Conservation (phyloP, 2,888 invertebrate genomes). For the Rotaria sp. region DNA sequence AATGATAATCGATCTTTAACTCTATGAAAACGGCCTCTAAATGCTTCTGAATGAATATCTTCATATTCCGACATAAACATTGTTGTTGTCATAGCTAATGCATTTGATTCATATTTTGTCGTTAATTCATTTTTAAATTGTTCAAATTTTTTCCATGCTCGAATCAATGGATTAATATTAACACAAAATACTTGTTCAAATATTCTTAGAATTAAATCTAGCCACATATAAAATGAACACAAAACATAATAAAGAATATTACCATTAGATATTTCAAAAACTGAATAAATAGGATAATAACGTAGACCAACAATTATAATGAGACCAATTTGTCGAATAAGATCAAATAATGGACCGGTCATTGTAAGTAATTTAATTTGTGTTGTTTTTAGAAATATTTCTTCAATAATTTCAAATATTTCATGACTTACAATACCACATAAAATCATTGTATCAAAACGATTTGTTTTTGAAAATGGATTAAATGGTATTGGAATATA, state of each 20-base stretch:
- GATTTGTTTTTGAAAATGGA: slow-evolving; percentile 31
- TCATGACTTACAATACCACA: neutral
- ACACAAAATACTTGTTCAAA: slow-evolving; percentile 15
- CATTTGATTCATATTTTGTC: neutral
- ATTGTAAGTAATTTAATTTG: neutral
- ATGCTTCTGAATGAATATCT: neutral
- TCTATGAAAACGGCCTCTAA: neutral
- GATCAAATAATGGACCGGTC: slow-evolving; percentile 23
- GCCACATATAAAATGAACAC: neutral
- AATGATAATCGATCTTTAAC: neutral
- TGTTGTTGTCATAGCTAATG: neutral
- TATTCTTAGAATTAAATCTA: neutral
- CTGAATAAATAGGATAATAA: slow-evolving; percentile 37
- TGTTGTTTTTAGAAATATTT: neutral
- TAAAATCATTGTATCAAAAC: slow-evolving; percentile 8
- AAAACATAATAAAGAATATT: slow-evolving; percentile 16
- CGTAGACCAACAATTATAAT: slow-evolving; percentile 37
- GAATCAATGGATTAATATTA: neutral
- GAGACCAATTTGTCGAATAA: slow-evolving; percentile 36
- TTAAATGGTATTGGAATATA: slow-evolving; percentile 36
- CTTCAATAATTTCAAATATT: slow-evolving; percentile 16
- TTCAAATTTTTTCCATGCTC: neutral
- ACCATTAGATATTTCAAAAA: neutral
- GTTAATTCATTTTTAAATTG: neutral
- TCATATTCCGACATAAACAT: neutral